Evolutionary conservation across 53 echinoderm and acorn worm genomes (phyloP), one percentile per base, ranked within the genome.

Genomic region (Paracentrotus lividus): DNA sequence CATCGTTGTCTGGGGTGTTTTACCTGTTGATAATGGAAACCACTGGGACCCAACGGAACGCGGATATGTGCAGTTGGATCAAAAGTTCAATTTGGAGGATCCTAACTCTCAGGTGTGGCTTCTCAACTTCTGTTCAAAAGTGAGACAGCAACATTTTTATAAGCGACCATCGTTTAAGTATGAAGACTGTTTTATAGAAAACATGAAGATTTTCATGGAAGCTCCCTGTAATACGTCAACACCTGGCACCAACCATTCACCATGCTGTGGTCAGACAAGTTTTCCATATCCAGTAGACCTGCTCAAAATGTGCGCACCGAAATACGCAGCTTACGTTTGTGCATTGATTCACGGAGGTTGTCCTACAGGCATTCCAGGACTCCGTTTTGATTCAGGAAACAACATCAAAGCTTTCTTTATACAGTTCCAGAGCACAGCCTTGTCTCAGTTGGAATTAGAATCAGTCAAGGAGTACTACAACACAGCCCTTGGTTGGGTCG

Each of bases 101-200:
- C 93, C 94, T 0, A 85, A 94, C 24, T 61, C 94, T 8, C 98
- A 98, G 47, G 43, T 93, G 24, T 98, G 97, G 97, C 69, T 98
- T 36, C 67, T 81, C 29, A 81, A 94, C 21, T 95, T 98, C 76
- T 98, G 98, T 84, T 56, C 86, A 0, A 55, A 45, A 38, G 52
- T 97, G 12, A 67, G 94, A 57, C 36, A 93, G n/a, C 96, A 98
- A 69, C 58, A 53, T 40, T 98, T 98, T 72, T 95, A 94, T 55
- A 67, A 75, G 5, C 43, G n/a, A 1, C 57, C 61, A 53, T 31
- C 31, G 5, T 45, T 54, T 5, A 44, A 38, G 4, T 16, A 56
- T 34, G 86, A 77, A 15, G 85, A 65, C 43, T 97, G 96, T 66
- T 97, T 97, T 52, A 98, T 98, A 20, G 96, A 98, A 32, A n/a